These are phyloP conservation scores for Drosophila tani DNA, from an alignment of 1,140 invertebrate species.

Conservation along the genomic window DNA sequence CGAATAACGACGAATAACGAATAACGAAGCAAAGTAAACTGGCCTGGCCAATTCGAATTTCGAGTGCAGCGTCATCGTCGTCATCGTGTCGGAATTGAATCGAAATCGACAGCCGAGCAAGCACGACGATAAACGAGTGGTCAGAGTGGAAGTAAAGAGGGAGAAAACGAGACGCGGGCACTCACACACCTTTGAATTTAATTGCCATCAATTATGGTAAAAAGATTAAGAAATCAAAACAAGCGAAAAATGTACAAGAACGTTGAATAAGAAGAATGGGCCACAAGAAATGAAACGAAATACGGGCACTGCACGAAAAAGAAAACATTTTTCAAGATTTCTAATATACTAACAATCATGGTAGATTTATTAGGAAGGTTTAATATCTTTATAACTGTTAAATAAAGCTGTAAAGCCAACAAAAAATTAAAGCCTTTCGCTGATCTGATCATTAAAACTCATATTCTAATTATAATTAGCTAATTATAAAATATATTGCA, in stretches of 20 bases:
- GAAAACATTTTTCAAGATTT: background rate
- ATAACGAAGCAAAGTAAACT: constrained; percentile 31
- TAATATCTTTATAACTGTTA: too few relatives aligned
- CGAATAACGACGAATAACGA: constrained; percentile 9
- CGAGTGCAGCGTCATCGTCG: constrained; percentile 46
- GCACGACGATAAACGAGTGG: constrained; percentile 28
- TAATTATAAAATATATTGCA: too few relatives aligned
- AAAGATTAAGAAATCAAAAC: constrained; percentile 84
- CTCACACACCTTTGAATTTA: constrained; percentile 81
- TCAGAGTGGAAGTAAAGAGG: background rate
- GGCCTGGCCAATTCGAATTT: constrained; percentile 56
- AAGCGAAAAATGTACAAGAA: constrained; percentile 72
- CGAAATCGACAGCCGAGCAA: constrained; percentile 35
- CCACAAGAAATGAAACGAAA: constrained; percentile 55
- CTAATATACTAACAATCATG: background rate
- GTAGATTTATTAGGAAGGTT: background rate
- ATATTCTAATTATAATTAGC: too few relatives aligned
- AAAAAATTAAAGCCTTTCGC: too few relatives aligned
- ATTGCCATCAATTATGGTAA: constrained; percentile 84
- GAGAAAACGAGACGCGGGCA: constrained; percentile 41
- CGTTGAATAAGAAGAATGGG: constrained; percentile 71
- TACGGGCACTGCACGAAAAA: constrained; percentile 23
- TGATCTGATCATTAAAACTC: too few relatives aligned
- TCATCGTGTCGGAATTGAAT: constrained; percentile 24
- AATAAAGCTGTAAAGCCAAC: too few relatives aligned